Conservation (phyloP, 2,113 vertebrate species). For the Neolamprologus falcicula region DNA sequence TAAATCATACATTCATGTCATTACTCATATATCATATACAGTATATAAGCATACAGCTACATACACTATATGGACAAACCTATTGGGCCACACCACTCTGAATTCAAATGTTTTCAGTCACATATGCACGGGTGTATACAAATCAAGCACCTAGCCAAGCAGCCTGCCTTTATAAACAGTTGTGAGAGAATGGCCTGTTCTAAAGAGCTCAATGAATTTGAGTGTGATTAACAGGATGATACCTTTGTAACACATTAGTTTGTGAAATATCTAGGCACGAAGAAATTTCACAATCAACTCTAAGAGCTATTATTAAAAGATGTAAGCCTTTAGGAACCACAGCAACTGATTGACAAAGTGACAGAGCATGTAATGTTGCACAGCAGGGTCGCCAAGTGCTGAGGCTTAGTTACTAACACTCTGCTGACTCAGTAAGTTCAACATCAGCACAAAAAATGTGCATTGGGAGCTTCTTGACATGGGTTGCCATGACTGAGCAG, state of each 20-base stretch:
- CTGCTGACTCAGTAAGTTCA: not conserved
- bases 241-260: not conserved
- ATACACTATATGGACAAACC: not conserved
- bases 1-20: not conserved
- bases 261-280: not conserved
- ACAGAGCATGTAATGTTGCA: not conserved
- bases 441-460: not conserved
- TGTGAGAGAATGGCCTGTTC: not conserved
- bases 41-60: not conserved
- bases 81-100: not conserved
- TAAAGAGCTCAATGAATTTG: not conserved
- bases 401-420: not conserved
- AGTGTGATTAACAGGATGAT: not conserved
- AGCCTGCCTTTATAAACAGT: not conserved
- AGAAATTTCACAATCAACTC: not conserved
- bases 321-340: not conserved
- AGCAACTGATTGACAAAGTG: not conserved
- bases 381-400: not conserved
- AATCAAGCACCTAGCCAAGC: not conserved
- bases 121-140: not conserved
- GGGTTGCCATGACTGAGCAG: not conserved
- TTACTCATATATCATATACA: not conserved
- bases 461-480: not conserved
- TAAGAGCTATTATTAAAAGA: not conserved
- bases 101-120: not conserved